These are phyloP conservation scores for Odontamblyopus rebecca DNA, from an alignment of 2,797 vertebrate species.

Conservation along the genomic window DNA sequence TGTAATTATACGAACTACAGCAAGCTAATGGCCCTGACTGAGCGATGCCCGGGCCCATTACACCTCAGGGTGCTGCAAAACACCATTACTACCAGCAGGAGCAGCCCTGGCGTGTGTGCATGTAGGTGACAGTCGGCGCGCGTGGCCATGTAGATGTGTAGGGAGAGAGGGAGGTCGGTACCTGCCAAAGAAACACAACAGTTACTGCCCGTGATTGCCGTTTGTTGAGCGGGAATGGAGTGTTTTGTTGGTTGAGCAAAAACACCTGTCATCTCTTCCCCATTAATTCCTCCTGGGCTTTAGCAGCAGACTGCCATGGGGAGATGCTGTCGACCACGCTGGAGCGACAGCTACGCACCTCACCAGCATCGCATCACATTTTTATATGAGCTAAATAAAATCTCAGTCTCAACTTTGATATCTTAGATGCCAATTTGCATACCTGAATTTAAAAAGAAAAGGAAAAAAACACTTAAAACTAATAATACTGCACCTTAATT, in stretches of 20 bases:
- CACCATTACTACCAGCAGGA: constrained; percentile 61
- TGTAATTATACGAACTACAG: constrained; percentile 75
- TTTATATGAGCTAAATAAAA: not conserved
- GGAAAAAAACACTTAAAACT: no score
- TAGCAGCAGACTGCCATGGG: constrained; percentile 18
- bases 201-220: constrained; percentile 15
- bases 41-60: constrained; percentile 67
- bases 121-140: constrained; percentile 25
- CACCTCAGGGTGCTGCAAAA: constrained; percentile 68
- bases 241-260: constrained; percentile 19
- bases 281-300: constrained; percentile 52
- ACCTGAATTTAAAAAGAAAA: no score
- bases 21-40: constrained; percentile 71
- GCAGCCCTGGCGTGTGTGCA: constrained; percentile 38
- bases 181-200: constrained; percentile 40
- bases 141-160: constrained; percentile 32
- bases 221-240: constrained; percentile 11
- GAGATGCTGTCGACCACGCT: constrained; percentile 38
- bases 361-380: not conserved
- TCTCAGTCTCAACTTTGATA: no score
- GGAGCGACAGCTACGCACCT: constrained; percentile 37
- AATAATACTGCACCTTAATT: no score
- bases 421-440: no score
- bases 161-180: constrained; percentile 36
- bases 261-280: constrained; percentile 46